Base-by-base conservation (phyloP, 2,888 invertebrate species). In the Prenolepis imparis region DNA sequence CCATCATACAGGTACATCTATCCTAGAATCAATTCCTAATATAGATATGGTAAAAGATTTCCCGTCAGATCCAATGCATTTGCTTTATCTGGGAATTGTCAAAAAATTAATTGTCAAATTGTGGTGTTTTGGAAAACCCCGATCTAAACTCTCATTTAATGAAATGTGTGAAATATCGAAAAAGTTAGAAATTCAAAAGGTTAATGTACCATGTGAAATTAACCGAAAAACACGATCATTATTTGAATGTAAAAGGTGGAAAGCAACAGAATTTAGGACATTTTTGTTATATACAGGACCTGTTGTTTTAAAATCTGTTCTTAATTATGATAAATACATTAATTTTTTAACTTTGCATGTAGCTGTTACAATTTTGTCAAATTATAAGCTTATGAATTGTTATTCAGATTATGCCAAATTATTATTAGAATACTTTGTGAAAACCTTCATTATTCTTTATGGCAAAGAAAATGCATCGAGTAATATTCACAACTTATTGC, bases 11-110 rank as follows among this genome's bases (percentile, higher is more conserved):
- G 66, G 82, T 6, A 70, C 83, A 44, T 74, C 67, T n/a, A 28
- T 66, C 24, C 67, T 86, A 66, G 21, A 36, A 28, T 32, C 75
- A 57, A 86, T 86, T 61, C 67, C 85, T 36, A 59, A 70, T 36
- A 77, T 84, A 9, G 41, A 86, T 72, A 59, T 88, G 21, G 70
- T 88, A 0, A 15, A 84, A 11, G 32, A 77, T 4, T 18, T 88
- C 11, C 86, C 86, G 0, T 86, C 15, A 61, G 59, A 61, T 61
- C 28, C 59, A 12, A 61, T 61, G 59, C 32, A 61, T 32, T 18
- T 61, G 0, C 70, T 88, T 24, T 84, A 68, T 63, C 39, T 85
- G 1, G 83, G 82, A 12, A 44, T 86, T 18, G 52, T 85, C 0
- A 80, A 72, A 74, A 77, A 59, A 48, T 77, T 86, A 52, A 21